Conservation (phyloP, 2,888 invertebrate genomes). For the Yponomeuta malinellus region DNA sequence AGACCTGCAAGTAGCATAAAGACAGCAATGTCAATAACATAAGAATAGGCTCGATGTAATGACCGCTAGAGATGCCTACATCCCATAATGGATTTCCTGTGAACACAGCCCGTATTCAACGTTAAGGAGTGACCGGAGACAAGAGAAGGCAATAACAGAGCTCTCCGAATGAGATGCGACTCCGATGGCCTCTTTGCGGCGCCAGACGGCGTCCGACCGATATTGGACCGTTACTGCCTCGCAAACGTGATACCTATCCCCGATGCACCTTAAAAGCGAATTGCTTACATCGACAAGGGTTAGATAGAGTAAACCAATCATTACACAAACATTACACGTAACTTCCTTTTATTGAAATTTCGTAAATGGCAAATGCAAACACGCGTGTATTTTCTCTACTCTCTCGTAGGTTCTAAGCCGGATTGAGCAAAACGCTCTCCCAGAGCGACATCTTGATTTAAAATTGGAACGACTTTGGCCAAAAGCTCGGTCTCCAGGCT, state of each 20-base stretch:
- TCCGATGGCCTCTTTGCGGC: slow-evolving; percentile 54
- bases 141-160: slow-evolving; percentile 33
- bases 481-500: slow-evolving; percentile 41
- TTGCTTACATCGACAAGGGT: slow-evolving; percentile 2
- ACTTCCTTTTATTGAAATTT: background rate
- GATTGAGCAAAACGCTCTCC: slow-evolving; percentile 37
- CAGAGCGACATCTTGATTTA: slow-evolving; percentile 40
- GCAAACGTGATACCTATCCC: background rate
- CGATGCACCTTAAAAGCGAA: slow-evolving; percentile 7
- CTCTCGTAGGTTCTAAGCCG: background rate
- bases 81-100: background rate
- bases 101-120: background rate
- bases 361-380: slow-evolving; percentile 23
- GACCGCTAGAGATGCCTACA: background rate
- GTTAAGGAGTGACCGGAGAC: slow-evolving; percentile 20
- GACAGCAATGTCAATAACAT: no score
- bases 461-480: slow-evolving; percentile 30
- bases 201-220: slow-evolving; percentile 36
- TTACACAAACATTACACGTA: no score
- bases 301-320: background rate
- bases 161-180: slow-evolving; percentile 39
- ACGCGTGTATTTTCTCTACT: background rate
- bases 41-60: no score
- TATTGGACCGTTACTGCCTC: slow-evolving; percentile 40
- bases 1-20: no score